These are phyloP conservation scores for Capromys pilorides DNA, from an alignment of 2,797 vertebrate species.

Conservation along the genomic window DNA sequence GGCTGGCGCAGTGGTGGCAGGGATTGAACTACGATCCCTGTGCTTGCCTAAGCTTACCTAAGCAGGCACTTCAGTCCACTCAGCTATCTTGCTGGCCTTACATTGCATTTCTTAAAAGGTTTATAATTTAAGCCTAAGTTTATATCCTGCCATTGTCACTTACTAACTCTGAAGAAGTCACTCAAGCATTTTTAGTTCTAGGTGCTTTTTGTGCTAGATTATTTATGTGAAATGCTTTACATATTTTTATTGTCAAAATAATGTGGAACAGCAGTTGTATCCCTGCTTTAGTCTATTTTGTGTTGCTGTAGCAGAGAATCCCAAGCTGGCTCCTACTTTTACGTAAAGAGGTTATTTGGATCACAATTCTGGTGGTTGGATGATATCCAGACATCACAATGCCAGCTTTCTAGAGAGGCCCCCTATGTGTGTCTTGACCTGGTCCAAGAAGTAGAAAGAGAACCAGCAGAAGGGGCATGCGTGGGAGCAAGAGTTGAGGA, in stretches of 20 bases:
- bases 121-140: background rate
- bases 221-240: background rate
- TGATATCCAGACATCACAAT: background rate
- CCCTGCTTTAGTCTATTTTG: background rate
- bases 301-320: background rate
- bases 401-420: background rate
- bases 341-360: background rate
- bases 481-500: background rate
- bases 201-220: background rate
- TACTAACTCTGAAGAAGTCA: slow-evolving; percentile 5
- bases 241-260: background rate
- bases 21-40: no score
- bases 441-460: background rate
- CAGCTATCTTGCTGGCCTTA: background rate
- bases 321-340: background rate
- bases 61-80: no score
- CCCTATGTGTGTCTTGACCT: background rate
- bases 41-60: no score
- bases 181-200: background rate
- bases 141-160: background rate
- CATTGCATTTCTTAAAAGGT: slow-evolving; percentile 11
- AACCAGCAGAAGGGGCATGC: background rate
- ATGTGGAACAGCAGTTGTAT: slow-evolving; percentile 13
- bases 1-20: no score
- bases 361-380: background rate